Conservation (phyloP, 2,797 vertebrate genomes). For the Xenopus petersii region DNA sequence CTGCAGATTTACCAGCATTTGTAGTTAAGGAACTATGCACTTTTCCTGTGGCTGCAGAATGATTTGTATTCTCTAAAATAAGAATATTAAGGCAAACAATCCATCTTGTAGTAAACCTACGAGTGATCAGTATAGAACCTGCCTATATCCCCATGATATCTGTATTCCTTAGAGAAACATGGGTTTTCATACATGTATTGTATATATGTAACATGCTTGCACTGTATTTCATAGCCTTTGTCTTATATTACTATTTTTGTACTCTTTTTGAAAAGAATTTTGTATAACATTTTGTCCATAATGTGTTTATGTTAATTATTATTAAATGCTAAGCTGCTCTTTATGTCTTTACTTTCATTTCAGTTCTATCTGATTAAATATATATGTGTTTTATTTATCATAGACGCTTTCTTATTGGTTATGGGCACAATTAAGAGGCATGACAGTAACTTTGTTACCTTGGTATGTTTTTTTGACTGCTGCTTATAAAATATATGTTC, state of each 20-base stretch:
- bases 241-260: slow-evolving; percentile 51
- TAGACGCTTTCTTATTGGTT: not conserved
- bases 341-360: slow-evolving; percentile 11
- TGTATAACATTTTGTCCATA: slow-evolving; percentile 37
- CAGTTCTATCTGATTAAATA: slow-evolving; percentile 4
- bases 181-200: slow-evolving; percentile 19
- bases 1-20: too few species aligned
- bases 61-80: not conserved
- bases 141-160: not conserved
- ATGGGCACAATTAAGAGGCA: not conserved
- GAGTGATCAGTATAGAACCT: not conserved
- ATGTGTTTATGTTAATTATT: slow-evolving; percentile 47
- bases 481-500: too few species aligned
- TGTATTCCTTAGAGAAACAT: not conserved
- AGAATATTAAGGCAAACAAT: not conserved
- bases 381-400: not conserved
- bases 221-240: slow-evolving; percentile 23
- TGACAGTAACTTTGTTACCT: too few species aligned
- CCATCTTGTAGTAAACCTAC: not conserved
- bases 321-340: slow-evolving; percentile 53
- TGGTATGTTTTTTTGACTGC: too few species aligned
- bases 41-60: slow-evolving; percentile 1
- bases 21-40: slow-evolving; percentile 22
- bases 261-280: slow-evolving; percentile 42
- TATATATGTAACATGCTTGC: slow-evolving; percentile 33